Conservation (phyloP, 2,888 invertebrate species). For the Rosalia funebris region DNA sequence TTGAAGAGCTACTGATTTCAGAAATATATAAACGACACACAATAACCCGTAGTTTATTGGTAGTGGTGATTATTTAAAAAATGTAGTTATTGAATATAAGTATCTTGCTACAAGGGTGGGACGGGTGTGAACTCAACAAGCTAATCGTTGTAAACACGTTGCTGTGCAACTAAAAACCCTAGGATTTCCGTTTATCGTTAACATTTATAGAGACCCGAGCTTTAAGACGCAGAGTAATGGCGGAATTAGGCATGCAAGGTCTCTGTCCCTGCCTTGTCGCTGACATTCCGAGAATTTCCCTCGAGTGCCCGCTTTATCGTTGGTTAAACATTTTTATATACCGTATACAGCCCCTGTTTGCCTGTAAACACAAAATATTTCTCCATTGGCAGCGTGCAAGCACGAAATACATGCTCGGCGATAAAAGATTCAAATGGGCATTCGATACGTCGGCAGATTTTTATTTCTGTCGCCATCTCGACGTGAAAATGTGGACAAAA, state of each 20-base stretch:
- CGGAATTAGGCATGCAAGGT: slow-evolving; percentile 3
- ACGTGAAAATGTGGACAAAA: background rate
- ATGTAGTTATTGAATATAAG: no score
- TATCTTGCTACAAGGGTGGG: no score
- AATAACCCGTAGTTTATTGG: no score
- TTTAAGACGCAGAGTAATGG: background rate
- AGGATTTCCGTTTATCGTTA: background rate
- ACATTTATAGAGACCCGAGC: background rate
- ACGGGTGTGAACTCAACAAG: no score
- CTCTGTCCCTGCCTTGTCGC: background rate
- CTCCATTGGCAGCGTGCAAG: background rate
- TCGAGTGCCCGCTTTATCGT: slow-evolving; percentile 20
- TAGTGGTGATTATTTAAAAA: no score
- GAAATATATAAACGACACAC: no score
- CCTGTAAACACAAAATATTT: background rate
- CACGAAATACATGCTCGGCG: background rate
- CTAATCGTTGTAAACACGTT: no score
- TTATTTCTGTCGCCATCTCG: slow-evolving; percentile 7
- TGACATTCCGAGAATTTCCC: slow-evolving; percentile 15
- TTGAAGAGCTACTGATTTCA: no score
- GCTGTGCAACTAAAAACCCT: background rate
- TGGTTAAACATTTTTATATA: slow-evolving; percentile 20
- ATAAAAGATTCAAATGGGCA: background rate
- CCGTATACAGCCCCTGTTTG: slow-evolving; percentile 5
- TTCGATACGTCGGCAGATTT: slow-evolving; percentile 13